Evolutionary conservation across 1,140 invertebrate genomes (phyloP).

Genomic region (Trichomalopsis sarcophagae): DNA sequence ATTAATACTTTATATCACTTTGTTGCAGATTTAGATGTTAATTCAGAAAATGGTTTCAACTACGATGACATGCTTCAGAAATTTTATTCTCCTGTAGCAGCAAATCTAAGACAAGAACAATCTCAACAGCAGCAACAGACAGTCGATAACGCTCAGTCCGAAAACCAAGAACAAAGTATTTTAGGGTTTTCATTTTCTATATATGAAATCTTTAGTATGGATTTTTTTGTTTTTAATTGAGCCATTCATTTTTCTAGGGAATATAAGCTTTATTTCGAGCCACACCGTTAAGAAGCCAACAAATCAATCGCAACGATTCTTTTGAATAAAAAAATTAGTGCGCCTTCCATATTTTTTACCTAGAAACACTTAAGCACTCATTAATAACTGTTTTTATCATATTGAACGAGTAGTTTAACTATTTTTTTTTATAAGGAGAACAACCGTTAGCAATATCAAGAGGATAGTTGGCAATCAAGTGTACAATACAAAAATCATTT

Average conservation of each 20-base stretch:
- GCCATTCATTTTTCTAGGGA: conserved; percentile 8
- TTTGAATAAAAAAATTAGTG: neutral
- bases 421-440: too few relatives aligned
- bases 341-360: too few relatives aligned
- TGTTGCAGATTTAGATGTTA: conserved; percentile 38
- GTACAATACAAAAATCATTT: too few relatives aligned
- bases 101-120: neutral
- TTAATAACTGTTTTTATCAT: too few relatives aligned
- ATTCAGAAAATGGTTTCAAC: conserved; percentile 34
- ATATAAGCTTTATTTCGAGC: neutral
- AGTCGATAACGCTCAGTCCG: neutral
- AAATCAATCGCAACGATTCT: neutral
- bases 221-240: too few relatives aligned
- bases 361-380: too few relatives aligned
- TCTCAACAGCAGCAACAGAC: neutral
- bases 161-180: conserved; percentile 19
- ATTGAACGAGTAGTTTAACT: too few relatives aligned
- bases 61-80: conserved; percentile 39
- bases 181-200: neutral
- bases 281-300: conserved; percentile 1
- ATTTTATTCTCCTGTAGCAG: conserved; percentile 29
- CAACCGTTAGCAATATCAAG: too few relatives aligned
- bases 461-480: too few relatives aligned
- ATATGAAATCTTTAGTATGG: neutral
- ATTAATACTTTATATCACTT: neutral